Percentiles rank a stretch among this genome's conserved stretches.
Conservation (phyloP, 2,888 invertebrate genomes). For the Morpho helenor region DNA sequence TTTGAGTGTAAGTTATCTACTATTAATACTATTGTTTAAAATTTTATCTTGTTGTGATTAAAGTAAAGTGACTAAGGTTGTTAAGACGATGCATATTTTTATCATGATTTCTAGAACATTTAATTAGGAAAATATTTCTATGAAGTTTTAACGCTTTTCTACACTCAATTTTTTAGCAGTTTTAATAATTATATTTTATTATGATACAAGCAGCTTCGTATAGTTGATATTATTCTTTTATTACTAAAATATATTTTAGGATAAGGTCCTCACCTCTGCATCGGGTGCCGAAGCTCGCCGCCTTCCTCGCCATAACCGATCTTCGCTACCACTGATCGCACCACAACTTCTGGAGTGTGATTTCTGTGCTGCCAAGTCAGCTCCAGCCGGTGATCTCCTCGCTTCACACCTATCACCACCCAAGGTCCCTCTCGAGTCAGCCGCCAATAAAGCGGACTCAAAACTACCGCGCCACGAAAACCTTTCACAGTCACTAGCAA, state of each 20-base stretch:
- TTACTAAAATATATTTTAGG: background rate
- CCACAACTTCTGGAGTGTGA: slow-evolving; percentile 91
- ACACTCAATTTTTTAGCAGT: too few species aligned
- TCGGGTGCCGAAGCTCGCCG: slow-evolving; percentile 70
- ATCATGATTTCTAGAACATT: too few species aligned
- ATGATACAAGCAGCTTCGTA: too few species aligned
- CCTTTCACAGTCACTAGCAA: slow-evolving; percentile 92
- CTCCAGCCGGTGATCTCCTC: slow-evolving; percentile 89
- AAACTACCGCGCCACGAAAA: slow-evolving; percentile 96
- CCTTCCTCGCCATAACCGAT: slow-evolving; percentile 69
- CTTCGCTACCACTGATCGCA: slow-evolving; percentile 87
- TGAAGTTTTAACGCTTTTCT: too few species aligned
- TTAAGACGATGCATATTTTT: too few species aligned
- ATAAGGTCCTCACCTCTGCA: slow-evolving; percentile 58
- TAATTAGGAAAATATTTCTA: too few species aligned
- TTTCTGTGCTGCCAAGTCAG: slow-evolving; percentile 88
- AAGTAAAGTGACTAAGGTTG: too few species aligned
- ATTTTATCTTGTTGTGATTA: too few species aligned
- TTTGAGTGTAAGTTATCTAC: too few species aligned
- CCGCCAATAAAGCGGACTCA: slow-evolving; percentile 93
- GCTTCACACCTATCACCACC: slow-evolving; percentile 87
- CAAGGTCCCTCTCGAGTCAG: slow-evolving; percentile 90
- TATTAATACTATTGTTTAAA: too few species aligned
- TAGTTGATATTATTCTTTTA: too few species aligned
- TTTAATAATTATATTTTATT: too few species aligned